Evolutionary conservation across 2,888 invertebrate genomes (phyloP).

Genomic region (Creontiades dilutus): DNA sequence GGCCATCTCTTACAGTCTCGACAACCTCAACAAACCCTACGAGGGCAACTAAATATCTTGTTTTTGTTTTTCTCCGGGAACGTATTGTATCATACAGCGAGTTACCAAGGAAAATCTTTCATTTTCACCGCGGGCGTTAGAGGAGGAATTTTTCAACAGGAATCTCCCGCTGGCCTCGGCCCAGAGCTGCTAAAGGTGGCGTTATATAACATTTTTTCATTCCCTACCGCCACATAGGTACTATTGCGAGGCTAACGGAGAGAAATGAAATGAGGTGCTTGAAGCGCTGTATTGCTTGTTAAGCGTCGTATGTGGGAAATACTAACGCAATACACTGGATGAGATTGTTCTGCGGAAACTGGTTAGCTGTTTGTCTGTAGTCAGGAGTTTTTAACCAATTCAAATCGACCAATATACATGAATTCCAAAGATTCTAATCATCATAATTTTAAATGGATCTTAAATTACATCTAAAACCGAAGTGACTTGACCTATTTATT

Average conservation of each 20-base stretch:
- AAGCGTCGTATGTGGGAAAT: background rate
- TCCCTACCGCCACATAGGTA: background rate
- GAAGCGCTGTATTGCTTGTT: constrained; percentile 1
- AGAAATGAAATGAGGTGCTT: constrained; percentile 19
- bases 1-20: constrained; percentile 33
- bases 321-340: background rate
- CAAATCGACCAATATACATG: too few relatives aligned
- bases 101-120: constrained; percentile 15
- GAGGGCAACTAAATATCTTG: constrained; percentile 20
- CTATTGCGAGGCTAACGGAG: background rate
- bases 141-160: constrained; percentile 17
- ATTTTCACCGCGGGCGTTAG: background rate
- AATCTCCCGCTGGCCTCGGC: background rate
- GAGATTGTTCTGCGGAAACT: too few relatives aligned
- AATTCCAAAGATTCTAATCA: too few relatives aligned
- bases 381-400: too few relatives aligned
- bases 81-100: background rate
- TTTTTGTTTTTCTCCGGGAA: background rate
- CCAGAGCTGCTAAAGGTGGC: background rate
- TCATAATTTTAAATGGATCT: too few relatives aligned
- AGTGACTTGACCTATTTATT: too few relatives aligned
- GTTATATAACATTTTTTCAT: constrained; percentile 10
- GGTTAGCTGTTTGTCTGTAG: too few relatives aligned
- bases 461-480: too few relatives aligned
- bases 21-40: constrained; percentile 17